A percentile compares a stretch with the other conserved stretches of the same genome.
Conservation (phyloP, 2,797 vertebrate genomes). For the Mus spretus region DNA sequence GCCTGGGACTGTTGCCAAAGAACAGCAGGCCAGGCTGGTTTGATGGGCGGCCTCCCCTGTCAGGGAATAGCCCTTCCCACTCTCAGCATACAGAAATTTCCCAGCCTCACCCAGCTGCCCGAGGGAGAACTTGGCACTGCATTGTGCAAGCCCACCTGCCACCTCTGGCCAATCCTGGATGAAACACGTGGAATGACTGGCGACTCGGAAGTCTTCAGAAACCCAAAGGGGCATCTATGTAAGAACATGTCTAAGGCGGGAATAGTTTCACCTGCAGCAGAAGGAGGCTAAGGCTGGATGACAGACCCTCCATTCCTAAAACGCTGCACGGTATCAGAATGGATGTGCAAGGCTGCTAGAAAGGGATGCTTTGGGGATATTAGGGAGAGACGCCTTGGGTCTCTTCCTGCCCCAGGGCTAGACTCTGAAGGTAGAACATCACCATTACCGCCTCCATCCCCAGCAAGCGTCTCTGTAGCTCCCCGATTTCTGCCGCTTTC, state of each 20-base stretch:
- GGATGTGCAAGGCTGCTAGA: not conserved
- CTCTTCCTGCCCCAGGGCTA: not conserved
- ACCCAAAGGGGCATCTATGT: not conserved
- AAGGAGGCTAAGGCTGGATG: not conserved
- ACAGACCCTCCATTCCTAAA: not conserved
- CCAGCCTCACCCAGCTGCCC: conserved; percentile 72
- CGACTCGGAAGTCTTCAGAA: not conserved
- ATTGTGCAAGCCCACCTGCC: conserved; percentile 23
- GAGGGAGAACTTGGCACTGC: not conserved
- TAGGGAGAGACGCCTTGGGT: not conserved
- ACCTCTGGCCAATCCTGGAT: not conserved
- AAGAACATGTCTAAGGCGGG: not conserved
- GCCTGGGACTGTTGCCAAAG: conserved; percentile 68
- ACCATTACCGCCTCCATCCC: conserved; percentile 91
- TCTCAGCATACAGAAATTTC: conserved; percentile 33
- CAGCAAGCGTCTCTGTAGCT: conserved; percentile 92
- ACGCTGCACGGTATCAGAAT: not conserved
- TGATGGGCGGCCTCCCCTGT: conserved; percentile 38
- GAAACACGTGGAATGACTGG: not conserved
- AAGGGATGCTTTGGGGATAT: not conserved
- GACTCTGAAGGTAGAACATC: not conserved
- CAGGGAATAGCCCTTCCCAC: conserved; percentile 13
- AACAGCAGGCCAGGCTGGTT: conserved; percentile 78
- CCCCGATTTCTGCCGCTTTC: conserved; percentile 90
- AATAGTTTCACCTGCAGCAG: not conserved